These are phyloP conservation scores for Acanthococcus lagerstroemiae DNA, from an alignment of 2,888 invertebrate species.

Conservation along the genomic window DNA sequence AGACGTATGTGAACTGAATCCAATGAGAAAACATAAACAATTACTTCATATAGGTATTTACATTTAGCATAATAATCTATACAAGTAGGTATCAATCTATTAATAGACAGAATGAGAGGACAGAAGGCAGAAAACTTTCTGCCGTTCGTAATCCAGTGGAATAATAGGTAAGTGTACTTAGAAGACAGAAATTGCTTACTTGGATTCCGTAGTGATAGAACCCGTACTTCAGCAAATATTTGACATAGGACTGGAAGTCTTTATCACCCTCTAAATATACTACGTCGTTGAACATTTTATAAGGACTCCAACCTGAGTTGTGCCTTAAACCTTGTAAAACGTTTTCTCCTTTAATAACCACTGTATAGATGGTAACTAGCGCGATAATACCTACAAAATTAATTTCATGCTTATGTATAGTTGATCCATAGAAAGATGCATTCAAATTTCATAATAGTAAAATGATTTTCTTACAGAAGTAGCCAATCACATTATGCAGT, in stretches of 20 bases:
- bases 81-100: background rate
- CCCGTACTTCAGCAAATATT: constrained; percentile 85
- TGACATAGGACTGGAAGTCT: constrained; percentile 62
- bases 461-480: constrained; percentile 50
- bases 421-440: no score
- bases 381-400: constrained; percentile 53
- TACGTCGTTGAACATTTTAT: constrained; percentile 70
- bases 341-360: constrained; percentile 71
- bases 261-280: constrained; percentile 75
- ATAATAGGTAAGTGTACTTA: no score
- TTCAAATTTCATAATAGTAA: background rate
- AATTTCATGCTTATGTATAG: background rate
- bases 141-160: background rate
- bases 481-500: constrained; percentile 60
- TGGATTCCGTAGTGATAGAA: constrained; percentile 97
- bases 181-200: constrained; percentile 44
- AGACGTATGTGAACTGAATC: constrained; percentile 67
- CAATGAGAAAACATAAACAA: background rate
- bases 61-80: background rate
- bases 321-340: constrained; percentile 45
- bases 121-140: no score
- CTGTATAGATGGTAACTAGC: constrained; percentile 73
- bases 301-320: constrained; percentile 47
- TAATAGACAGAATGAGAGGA: no score
- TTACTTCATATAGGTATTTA: background rate